Evolutionary conservation across 2,797 vertebrate genomes (phyloP), one percentile per base, ranked within the genome.

Genomic region (Pseudomugil tenellus): DNA sequence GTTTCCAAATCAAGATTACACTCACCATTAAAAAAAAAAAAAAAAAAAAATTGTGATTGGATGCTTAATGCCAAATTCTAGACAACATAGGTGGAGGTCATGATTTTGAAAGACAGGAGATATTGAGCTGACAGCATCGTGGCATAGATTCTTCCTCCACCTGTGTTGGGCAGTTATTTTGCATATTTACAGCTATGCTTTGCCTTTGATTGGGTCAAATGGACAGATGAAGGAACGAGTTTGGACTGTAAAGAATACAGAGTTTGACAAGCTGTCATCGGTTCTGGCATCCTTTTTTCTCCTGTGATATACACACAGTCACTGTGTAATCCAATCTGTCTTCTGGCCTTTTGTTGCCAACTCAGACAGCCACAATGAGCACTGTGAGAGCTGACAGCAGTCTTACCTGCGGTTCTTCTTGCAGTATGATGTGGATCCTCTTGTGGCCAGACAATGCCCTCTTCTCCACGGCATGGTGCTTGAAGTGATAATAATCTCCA

Each of bases 401-500:
- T 72, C 84, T 80, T 94, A 97, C 96, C 94, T 95, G 93, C 70
- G 95, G 94, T 84, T 97, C 96, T 68, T 90, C 87, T 69, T 92
- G 91, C 79, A 97, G 93, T 85, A 80, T 93, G 85, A 91, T 85
- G 89, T 96, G 95, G 85, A 93, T 91, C 77, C 83, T 85, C 71
- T 77, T 91, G 86, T 98, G 96, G 77, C 94, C 89, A 0, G 90
- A 94, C 80, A 97, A 90, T 80, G 96, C 96, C 66, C 96, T 95
- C 90, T 94, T 98, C 87, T 93, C 94, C 88, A 98, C 95, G 0
- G 92, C 93, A 0, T 90, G 92, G 88, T 98, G 97, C 90, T 92
- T 92, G 92, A 97, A 96, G 91, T 97, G 95, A 91, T 96, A 97
- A 92, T 97, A 97, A 91, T 97, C 94, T 39, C 93, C 94, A 56